Evolutionary conservation across 2,113 vertebrate species (phyloP).

Genomic region (Corythoichthys haematopterus): DNA sequence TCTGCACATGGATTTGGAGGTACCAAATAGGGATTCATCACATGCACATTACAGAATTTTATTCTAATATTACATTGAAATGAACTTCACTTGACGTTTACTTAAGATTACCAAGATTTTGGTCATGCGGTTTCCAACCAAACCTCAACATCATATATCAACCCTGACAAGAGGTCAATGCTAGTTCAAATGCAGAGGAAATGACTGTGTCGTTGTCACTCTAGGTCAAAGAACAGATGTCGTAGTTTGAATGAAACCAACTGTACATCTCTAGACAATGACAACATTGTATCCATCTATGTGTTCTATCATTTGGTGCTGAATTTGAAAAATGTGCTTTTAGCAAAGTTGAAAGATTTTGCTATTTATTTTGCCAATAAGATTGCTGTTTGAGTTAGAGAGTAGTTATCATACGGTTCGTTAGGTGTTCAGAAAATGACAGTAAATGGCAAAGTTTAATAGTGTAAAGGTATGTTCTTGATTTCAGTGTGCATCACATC

Average conservation of each 20-base stretch:
- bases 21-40: neutral
- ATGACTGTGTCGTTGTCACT: neutral
- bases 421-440: neutral
- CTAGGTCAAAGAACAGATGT: conserved; percentile 11
- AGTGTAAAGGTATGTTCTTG: neutral
- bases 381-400: too few relatives aligned
- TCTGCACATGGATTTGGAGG: neutral
- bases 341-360: too few relatives aligned
- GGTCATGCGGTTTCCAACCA: neutral
- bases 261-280: neutral
- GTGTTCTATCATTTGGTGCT: too few relatives aligned
- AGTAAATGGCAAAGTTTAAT: neutral
- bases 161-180: conserved; percentile 1
- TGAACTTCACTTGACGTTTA: neutral
- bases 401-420: too few relatives aligned
- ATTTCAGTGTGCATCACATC: neutral
- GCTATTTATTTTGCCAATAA: too few relatives aligned
- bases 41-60: neutral
- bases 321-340: too few relatives aligned
- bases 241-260: neutral
- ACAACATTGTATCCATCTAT: neutral
- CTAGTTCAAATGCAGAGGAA: conserved; percentile 7
- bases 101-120: neutral
- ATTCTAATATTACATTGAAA: neutral
- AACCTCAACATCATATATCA: neutral